Base-by-base conservation (phyloP, 1,140 invertebrate genomes). In the Drosophila bipectinata region DNA sequence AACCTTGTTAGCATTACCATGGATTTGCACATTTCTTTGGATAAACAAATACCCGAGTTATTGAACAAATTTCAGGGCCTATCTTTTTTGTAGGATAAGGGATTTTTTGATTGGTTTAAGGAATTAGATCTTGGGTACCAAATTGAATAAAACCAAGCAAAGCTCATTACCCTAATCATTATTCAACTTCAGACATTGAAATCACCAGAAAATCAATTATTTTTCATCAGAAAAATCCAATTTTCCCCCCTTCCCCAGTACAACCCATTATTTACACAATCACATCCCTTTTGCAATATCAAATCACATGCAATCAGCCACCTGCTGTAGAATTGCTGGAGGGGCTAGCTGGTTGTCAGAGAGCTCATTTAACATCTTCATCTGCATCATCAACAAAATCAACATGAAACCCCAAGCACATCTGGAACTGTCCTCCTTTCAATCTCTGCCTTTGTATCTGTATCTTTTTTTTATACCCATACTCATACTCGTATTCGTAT, bases 371-470 rank as follows among this genome's bases (percentile, higher is more conserved):
- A 72, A 76, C 78, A 51, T 72, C 78, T 80, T 80, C 78, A 51
- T 68, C 77, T 69, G 32, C 61, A 78, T 67, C 58, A 57, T 63
- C 53, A 69, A 66, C 53, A 68, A 75, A 75, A 79, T 47, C 77
- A 69, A 71, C 77, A 79, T 55, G 55, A 58, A 24, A 64, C 44
- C n/a, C 32, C n/a, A 51, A 62, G 48, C 69, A 64, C 18, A 30
- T 49, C 24, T 24, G 30, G 37, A 78, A 79, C 60, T 85, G 81
- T 72, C 81, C 81, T 85, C 81, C 81, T 82, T 87, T 87, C 81
- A 58, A 64, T 87, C 51, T 44, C 34, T 8, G 67, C 14, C 10
- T 49, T 18, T 54, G 24, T 15, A 14, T 26, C 44, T 24, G 24
- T 15, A 24, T 37, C 53, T 51, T 48, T 58, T 37, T 37, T 12